phyloP scores from a whole-genome alignment of 2,797 vertebrate genomes.

The Octomys mimax region DNA sequence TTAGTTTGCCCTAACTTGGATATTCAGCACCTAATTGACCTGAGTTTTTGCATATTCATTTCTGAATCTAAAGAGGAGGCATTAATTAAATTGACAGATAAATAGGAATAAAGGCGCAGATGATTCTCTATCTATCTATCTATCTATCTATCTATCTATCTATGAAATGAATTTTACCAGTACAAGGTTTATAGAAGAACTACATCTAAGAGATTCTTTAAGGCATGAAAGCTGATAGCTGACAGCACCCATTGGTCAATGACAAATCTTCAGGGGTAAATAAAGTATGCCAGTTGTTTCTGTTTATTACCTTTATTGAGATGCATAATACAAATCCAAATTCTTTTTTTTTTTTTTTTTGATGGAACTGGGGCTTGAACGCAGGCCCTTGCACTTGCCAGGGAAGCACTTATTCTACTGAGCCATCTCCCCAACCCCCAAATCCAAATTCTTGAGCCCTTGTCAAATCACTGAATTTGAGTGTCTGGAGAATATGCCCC shows the following conservation, averaged over 20 bases:
- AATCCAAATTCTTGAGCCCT: constrained; percentile 13
- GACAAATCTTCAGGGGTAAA: neutral
- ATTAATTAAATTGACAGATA: neutral
- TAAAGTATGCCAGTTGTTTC: neutral
- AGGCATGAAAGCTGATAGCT: neutral
- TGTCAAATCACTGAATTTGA: constrained; percentile 23
- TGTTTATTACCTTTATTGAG: neutral
- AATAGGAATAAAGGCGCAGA: neutral
- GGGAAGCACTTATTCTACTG: no score
- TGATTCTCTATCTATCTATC: neutral
- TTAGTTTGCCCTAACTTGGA: constrained; percentile 21
- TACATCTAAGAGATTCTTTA: constrained; percentile 18
- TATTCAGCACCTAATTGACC: neutral
- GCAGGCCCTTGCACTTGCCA: no score
- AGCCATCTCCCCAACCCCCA: neutral
- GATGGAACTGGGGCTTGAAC: no score
- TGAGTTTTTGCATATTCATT: neutral
- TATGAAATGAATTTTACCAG: constrained; percentile 27
- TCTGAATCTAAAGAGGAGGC: neutral
- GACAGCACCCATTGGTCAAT: neutral
- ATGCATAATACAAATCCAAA: constrained; percentile 26
- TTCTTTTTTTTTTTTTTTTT: neutral
- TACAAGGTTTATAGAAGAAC: neutral
- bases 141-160: neutral
- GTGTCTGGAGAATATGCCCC: neutral